These are phyloP conservation scores for Glomeris marginata DNA, from an alignment of 2,888 invertebrate genomes.

Conservation along the genomic window DNA sequence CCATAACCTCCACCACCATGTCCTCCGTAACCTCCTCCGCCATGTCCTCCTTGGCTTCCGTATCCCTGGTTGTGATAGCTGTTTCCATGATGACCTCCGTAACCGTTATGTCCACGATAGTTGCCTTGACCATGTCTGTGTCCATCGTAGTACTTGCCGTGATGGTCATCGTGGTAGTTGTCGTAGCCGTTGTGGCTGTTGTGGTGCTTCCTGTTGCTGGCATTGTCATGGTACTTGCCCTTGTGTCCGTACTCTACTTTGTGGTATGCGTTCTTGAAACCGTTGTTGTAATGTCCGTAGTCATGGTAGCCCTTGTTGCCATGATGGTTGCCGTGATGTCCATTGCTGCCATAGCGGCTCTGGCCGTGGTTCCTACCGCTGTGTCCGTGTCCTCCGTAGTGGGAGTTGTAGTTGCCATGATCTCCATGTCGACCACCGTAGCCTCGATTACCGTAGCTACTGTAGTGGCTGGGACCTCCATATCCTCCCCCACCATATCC, in stretches of 20 bases:
- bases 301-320: conserved; percentile 11
- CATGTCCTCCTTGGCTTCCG: conserved; percentile 1
- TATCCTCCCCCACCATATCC: conserved; percentile 26
- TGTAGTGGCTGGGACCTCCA: conserved; percentile 25
- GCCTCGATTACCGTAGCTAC: conserved; percentile 28
- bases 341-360: conserved; percentile 9
- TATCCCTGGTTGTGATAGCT: conserved; percentile 8
- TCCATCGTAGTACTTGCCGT: conserved; percentile 12
- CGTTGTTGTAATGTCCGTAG: conserved; percentile 11
- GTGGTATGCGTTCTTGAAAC: conserved; percentile 13
- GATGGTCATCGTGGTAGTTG: conserved; percentile 15
- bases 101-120: conserved; percentile 10
- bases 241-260: conserved; percentile 14
- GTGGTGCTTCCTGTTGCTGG: conserved; percentile 11
- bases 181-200: conserved; percentile 11
- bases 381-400: conserved; percentile 14
- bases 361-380: conserved; percentile 10
- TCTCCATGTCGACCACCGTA: not conserved
- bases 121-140: conserved; percentile 13
- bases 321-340: conserved; percentile 14
- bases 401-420: conserved; percentile 8
- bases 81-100: conserved; percentile 15
- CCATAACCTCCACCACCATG: conserved; percentile 1
- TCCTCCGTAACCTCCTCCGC: conserved; percentile 3
- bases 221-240: conserved; percentile 13